Evolutionary conservation across 2,797 vertebrate genomes (phyloP), one percentile per base, ranked within the genome.

Genomic region (Malurus leucopterus): DNA sequence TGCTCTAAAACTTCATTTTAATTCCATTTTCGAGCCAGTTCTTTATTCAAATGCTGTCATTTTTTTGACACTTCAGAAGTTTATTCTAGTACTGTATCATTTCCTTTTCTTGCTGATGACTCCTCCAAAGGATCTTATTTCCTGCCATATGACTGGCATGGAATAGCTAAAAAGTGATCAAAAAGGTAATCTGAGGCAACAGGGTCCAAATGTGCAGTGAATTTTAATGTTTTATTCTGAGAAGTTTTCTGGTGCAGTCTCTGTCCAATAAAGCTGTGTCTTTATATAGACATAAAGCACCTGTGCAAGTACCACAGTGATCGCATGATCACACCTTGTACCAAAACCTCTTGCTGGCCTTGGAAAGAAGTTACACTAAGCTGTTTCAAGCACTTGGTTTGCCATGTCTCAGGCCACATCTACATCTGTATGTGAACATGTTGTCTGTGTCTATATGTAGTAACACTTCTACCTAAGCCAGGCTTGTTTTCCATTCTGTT

Each of bases 71-170:
- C 50, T 84, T 49, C 13, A 68, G 43, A 83, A 80, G 34, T 88
- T 84, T 90, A 91, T 94, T 93, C 93, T 92, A 62, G 75, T 92
- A 86, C 64, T 54, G 2, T 87, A 72, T 90, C 19, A 89, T 92
- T 95, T 90, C 74, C 49, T 90, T 32, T 55, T 82, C 61, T 77
- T 90, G 55, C 47, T 88, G 38, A 62, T 74, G 53, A 26, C 49
- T 83, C 19, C 62, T 89, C 51, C 36, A 59, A 77, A 83, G 22
- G 43, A 50, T 91, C 32, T 89, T 80, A 36, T 74, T 87, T 94
- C 70, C 81, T 91, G 65, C 44, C 4, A 2, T 65, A 62, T 85
- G 75, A 62, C 43, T 82, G 46, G 61, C 38, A n/a, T 70, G n/a
- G 54, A 85, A 80, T 51, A 86, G 26, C 81, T 86, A 53, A 70